These are phyloP conservation scores for Ecliptopera silaceata DNA, from an alignment of 2,888 invertebrate genomes.

Conservation along the genomic window DNA sequence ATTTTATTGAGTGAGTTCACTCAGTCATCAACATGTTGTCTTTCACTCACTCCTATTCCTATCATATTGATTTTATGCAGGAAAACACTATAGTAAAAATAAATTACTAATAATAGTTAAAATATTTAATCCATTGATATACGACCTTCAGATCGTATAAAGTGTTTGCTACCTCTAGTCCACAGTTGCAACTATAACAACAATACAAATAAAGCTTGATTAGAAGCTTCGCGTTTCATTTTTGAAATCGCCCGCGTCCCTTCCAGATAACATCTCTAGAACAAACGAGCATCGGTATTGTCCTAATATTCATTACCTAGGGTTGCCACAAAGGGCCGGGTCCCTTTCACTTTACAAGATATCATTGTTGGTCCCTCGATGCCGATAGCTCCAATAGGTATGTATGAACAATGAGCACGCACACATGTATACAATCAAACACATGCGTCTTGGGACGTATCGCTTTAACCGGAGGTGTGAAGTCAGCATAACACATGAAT, in stretches of 20 bases:
- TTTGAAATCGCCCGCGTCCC: conserved; percentile 20
- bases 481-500: conserved; percentile 62
- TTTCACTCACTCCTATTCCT: no score
- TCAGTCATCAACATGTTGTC: no score
- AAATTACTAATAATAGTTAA: no score
- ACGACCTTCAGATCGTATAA: no score
- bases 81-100: no score
- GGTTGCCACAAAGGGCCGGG: conserved; percentile 21
- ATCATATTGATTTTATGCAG: no score
- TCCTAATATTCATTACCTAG: conserved; percentile 33
- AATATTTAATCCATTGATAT: no score
- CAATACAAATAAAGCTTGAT: conserved; percentile 15
- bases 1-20: no score
- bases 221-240: conserved; percentile 14
- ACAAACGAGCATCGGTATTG: conserved; percentile 26
- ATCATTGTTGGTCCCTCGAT: conserved; percentile 33
- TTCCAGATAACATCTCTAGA: conserved; percentile 23
- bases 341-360: conserved; percentile 27
- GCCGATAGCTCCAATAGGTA: conserved; percentile 21
- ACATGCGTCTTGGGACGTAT: conserved; percentile 48
- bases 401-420: conserved; percentile 36
- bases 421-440: conserved; percentile 24
- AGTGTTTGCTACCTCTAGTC: no score
- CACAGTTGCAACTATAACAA: not conserved
- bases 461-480: conserved; percentile 56